These are phyloP conservation scores for Melitaea cinxia DNA, from an alignment of 1,140 invertebrate genomes.

Conservation along the genomic window DNA sequence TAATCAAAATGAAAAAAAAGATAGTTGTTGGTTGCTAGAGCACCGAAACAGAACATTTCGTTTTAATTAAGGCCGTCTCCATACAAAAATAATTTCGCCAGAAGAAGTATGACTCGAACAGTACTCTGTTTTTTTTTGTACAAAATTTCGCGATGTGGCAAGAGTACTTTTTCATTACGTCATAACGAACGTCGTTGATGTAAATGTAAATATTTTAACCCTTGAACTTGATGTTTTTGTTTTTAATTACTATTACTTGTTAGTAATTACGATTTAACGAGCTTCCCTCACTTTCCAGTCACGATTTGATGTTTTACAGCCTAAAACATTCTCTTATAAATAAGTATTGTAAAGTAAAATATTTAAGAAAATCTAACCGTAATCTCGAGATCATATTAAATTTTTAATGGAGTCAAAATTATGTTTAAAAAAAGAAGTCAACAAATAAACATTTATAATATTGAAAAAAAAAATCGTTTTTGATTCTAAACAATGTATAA, in stretches of 20 bases:
- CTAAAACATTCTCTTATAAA: too few species aligned
- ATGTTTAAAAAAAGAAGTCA: neutral
- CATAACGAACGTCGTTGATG: neutral
- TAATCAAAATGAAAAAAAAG: too few species aligned
- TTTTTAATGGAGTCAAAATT: too few species aligned
- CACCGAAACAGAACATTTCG: slow-evolving; percentile 1
- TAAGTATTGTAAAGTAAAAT: too few species aligned
- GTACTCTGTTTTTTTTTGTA: neutral
- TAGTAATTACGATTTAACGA: too few species aligned
- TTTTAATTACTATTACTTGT: too few species aligned
- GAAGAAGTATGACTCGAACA: slow-evolving; percentile 1
- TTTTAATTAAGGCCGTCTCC: slow-evolving; percentile 3
- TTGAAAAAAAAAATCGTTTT: neutral
- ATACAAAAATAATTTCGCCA: slow-evolving; percentile 3
- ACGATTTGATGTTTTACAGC: too few species aligned
- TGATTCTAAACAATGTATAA: neutral
- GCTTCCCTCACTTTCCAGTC: too few species aligned
- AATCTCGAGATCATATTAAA: too few species aligned
- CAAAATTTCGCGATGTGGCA: neutral
- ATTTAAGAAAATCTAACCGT: too few species aligned
- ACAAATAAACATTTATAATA: neutral
- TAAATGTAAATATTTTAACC: neutral
- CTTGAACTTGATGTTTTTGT: too few species aligned
- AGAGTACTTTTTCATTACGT: neutral
- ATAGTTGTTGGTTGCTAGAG: too few species aligned